A percentile compares a stretch with the other conserved stretches of the same genome.
Evolutionary conservation across 92 coral and sea anemone species (phyloP).

Genomic region (Porites rus): DNA sequence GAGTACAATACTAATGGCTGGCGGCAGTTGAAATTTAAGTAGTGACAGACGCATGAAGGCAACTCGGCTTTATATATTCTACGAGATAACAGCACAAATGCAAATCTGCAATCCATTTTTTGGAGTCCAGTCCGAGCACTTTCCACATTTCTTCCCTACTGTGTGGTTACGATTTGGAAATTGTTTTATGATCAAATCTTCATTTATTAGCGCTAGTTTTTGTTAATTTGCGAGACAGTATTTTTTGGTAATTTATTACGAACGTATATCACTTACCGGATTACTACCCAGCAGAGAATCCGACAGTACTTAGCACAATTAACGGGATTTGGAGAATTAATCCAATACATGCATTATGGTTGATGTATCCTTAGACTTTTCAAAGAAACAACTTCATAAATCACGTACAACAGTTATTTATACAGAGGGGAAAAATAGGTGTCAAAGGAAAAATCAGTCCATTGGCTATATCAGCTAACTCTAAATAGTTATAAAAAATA

Average conservation of each 20-base stretch:
- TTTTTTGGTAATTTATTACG: neutral
- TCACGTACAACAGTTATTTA: no score
- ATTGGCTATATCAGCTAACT: no score
- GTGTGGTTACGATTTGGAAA: no score
- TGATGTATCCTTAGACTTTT: neutral
- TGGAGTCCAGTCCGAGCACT: neutral
- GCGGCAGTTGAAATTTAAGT: neutral
- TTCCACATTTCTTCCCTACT: no score
- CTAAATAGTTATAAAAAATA: no score
- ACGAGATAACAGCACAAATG: neutral
- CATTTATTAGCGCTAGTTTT: neutral
- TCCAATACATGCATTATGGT: neutral
- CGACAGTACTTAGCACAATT: conserved; percentile 12
- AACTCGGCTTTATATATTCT: no score
- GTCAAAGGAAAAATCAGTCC: neutral
- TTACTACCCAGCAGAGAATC: conserved; percentile 4
- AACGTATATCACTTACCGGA: conserved; percentile 12
- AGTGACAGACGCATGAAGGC: neutral
- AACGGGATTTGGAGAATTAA: conserved; percentile 16
- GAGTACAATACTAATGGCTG: no score
- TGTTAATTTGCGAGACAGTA: neutral
- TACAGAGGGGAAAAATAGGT: no score
- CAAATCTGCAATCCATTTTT: neutral
- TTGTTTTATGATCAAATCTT: no score
- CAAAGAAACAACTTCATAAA: neutral